Evolutionary conservation across 2,888 invertebrate genomes (phyloP).

Genomic region (Nowickia ferox): DNA sequence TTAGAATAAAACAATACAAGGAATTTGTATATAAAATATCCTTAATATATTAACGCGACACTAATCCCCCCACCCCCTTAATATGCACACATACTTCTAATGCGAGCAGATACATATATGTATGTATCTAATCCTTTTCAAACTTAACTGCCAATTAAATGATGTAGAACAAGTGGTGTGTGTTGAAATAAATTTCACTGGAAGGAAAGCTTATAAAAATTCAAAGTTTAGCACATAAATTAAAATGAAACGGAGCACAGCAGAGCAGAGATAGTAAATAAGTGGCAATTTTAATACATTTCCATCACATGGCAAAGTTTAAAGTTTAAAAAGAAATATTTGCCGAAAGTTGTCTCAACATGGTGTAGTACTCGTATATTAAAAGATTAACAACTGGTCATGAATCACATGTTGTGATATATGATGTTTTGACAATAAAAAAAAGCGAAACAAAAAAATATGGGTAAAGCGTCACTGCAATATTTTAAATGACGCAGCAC

Average conservation of each 20-base stretch:
- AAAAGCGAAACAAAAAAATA: too few species aligned
- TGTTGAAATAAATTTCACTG: constrained; percentile 47
- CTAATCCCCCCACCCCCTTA: constrained; percentile 10
- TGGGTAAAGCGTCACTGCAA: too few species aligned
- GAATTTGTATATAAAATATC: constrained; percentile 53
- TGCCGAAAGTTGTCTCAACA: background rate
- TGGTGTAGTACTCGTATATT: background rate
- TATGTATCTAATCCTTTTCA: background rate
- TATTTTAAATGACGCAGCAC: too few species aligned
- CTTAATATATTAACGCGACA: constrained; percentile 54
- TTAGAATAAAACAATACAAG: constrained; percentile 28
- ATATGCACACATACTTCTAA: background rate
- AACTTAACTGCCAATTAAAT: constrained; percentile 59
- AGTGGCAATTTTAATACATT: constrained; percentile 13
- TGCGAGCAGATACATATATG: background rate
- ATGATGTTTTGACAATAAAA: background rate
- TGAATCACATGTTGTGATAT: background rate
- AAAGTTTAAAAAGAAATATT: background rate
- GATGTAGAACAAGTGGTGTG: constrained; percentile 28
- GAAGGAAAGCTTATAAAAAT: constrained; percentile 52
- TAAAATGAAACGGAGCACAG: background rate
- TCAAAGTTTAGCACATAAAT: constrained; percentile 50
- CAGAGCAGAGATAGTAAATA: background rate
- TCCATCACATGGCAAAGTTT: background rate
- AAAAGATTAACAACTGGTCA: background rate